A percentile compares a stretch with the other conserved stretches of the same genome.
phyloP scores from a whole-genome alignment of 2,888 invertebrate genomes.

The Macroteleia sp. region DNA sequence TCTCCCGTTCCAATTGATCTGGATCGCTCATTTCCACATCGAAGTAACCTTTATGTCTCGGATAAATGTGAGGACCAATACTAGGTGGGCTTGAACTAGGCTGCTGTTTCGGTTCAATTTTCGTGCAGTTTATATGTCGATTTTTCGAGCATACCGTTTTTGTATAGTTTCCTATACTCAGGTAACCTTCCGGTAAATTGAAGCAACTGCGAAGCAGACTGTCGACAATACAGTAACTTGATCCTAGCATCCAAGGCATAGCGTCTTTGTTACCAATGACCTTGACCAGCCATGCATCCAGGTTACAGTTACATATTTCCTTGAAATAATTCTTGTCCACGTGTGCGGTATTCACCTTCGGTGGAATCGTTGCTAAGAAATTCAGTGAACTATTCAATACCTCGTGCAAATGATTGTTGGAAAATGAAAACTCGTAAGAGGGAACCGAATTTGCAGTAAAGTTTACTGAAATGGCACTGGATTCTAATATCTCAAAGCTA shows the following conservation, averaged over 20 bases:
- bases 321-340: slow-evolving; percentile 88
- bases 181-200: slow-evolving; percentile 87
- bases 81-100: slow-evolving; percentile 79
- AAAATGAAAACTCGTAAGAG: slow-evolving; percentile 84
- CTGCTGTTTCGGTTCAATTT: slow-evolving; percentile 83
- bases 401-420: slow-evolving; percentile 86
- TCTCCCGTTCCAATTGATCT: slow-evolving; percentile 79
- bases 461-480: slow-evolving; percentile 85
- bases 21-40: slow-evolving; percentile 81
- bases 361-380: slow-evolving; percentile 86
- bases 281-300: slow-evolving; percentile 86
- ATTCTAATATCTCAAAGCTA: slow-evolving; percentile 86
- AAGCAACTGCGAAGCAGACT: slow-evolving; percentile 87
- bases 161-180: slow-evolving; percentile 87
- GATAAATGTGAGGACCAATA: slow-evolving; percentile 81
- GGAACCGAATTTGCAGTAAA: slow-evolving; percentile 81
- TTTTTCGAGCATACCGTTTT: slow-evolving; percentile 86
- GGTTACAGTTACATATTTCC: slow-evolving; percentile 87
- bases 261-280: slow-evolving; percentile 84
- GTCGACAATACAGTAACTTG: slow-evolving; percentile 87
- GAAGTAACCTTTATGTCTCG: slow-evolving; percentile 79
- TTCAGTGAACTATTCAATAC: slow-evolving; percentile 85
- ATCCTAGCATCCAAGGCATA: slow-evolving; percentile 84
- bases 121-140: slow-evolving; percentile 86
- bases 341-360: slow-evolving; percentile 82